Evolutionary conservation across 2,797 vertebrate genomes (phyloP), one percentile per base, ranked within the genome.

Genomic region (Babyrousa celebensis): DNA sequence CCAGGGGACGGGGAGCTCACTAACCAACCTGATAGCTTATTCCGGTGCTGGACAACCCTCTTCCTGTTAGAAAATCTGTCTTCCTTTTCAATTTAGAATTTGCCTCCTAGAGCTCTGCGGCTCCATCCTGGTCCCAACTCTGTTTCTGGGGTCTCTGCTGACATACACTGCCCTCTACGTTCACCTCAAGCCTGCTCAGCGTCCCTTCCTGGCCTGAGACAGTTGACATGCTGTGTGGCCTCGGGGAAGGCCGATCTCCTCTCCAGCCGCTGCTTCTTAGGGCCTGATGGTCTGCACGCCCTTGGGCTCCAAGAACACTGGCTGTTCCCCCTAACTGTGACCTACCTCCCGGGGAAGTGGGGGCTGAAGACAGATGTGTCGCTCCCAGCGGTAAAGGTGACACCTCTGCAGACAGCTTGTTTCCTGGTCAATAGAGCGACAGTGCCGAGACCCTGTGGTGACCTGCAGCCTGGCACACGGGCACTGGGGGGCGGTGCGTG

Each of bases 61-160:
- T 91, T 80, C 58, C 52, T 60, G 4, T 60, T 83, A 78, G 74
- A 79, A 32, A 89, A 29, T 60, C 15, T 52, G 2, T 68, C 79
- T 62, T 70, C 43, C 48, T 36, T 85, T 54, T 52, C 85, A 4
- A 21, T 8, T 40, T 70, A 70, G 27, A 10, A 3, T 80, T 65
- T 40, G 8, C 21, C 75, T 71, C 75, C 32, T 52, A 2, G 9
- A 21, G 27, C 23, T 48, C 32, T 67, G 7, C 23, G 58, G 77
- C 2, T 21, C 54, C 17, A 21, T 18, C 78, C 70, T n/a, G 62
- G 21, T 36, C 62, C n/a, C 27, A 25, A 68, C 40, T 91, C 48
- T 90, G 43, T 62, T 80, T 70, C 40, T 62, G 52, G 89, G 36
- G 10, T 60, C 52, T 91, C 54, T 91, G 74, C 43, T 89, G 20